Conservation (phyloP, 2,113 vertebrate genomes). For the Lepus europaeus region DNA sequence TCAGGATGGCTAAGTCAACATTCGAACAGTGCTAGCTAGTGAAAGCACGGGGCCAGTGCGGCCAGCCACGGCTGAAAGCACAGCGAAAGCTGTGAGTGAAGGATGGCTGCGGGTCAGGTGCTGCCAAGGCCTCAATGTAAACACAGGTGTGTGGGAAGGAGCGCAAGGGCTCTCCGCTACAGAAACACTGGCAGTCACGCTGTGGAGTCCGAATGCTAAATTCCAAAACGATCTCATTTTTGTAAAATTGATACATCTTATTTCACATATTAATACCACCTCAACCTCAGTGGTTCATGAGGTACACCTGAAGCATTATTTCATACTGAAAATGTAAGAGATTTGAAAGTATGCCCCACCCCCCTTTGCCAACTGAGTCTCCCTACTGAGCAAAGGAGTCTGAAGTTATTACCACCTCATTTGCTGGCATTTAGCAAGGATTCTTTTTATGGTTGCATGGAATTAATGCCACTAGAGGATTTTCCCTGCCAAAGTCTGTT, state of each 20-base stretch:
- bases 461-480: conserved; percentile 35
- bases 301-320: conserved; percentile 23
- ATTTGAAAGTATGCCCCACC: neutral
- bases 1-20: conserved; percentile 68
- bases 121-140: conserved; percentile 91
- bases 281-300: neutral
- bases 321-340: neutral
- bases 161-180: conserved; percentile 84
- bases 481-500: conserved; percentile 58
- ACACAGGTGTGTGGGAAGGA: conserved; percentile 92
- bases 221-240: conserved; percentile 40
- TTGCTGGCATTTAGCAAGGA: conserved; percentile 67
- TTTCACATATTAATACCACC: conserved; percentile 12
- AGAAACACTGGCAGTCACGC: conserved; percentile 85
- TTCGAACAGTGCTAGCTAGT: conserved; percentile 75
- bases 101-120: conserved; percentile 84
- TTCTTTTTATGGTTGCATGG: conserved; percentile 51
- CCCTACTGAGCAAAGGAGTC: conserved; percentile 14
- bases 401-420: conserved; percentile 66
- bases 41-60: conserved; percentile 86
- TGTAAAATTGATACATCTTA: conserved; percentile 40
- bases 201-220: conserved; percentile 60
- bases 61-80: conserved; percentile 87
- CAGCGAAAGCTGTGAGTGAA: conserved; percentile 87
- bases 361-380: neutral